Evolutionary conservation across 1,140 invertebrate species (phyloP), one percentile per base, ranked within the genome.

Genomic region (Cydia splendana): DNA sequence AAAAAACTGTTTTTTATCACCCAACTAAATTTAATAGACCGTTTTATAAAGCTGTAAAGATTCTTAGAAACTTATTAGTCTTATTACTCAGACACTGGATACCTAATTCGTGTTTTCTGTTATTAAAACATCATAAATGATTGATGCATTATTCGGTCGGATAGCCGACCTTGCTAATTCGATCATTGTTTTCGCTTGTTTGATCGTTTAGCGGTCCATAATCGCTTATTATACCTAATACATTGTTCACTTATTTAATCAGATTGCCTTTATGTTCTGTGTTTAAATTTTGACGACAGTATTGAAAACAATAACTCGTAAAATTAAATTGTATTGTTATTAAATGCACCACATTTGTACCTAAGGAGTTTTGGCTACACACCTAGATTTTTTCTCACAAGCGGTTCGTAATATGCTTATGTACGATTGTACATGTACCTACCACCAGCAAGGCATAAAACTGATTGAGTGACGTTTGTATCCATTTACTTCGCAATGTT

Each of bases 61-160:
- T 69, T 74, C 71, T 74, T 15, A 77, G 78, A 80, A 77, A 34
- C 77, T 51, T 48, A 53, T 45, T 57, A 34, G 20, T 77, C 77
- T 51, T 48, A 53, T 45, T 57, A 34, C 38, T 77, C 76, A 57
- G 48, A 53, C 51, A 77, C 77, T 79, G 67, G 80, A 82, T 77
- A 79, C 65, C 77, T 81, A 80, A 83, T 81, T 79, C 75, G 12
- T 51, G 75, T 77, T 77, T 79, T 67, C 62, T 80, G 78, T 85
- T 85, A 87, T 87, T 88, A 85, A 86, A 84, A 81, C 80, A 83
- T 84, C 78, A 82, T n/a, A 15, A 30, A 84, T 87, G 82, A 88
- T 89, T 83, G 85, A 88, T 88, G 82, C 76, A 76, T 51, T 78
- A 77, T 81, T 85, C 65, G 74, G 48, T 20, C 62, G 45, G 71